Evolutionary conservation across 2,113 vertebrate species (phyloP).

Genomic region (Centrocercus urophasianus): DNA sequence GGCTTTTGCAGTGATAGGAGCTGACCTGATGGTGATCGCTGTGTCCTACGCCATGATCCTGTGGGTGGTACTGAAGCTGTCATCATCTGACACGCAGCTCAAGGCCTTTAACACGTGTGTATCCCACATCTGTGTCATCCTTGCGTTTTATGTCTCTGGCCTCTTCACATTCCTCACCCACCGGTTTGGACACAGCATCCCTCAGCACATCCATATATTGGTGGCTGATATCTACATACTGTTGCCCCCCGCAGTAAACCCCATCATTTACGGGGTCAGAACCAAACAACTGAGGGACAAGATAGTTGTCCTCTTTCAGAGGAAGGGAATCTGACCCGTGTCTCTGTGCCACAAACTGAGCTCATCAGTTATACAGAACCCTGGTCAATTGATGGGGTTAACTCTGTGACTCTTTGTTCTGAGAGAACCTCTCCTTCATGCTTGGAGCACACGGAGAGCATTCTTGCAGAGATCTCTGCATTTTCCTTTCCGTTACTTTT

Average conservation of each 20-base stretch:
- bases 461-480: neutral
- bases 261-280: neutral
- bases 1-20: neutral
- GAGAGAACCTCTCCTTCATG: neutral
- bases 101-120: neutral
- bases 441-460: neutral
- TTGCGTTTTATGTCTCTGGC: no score
- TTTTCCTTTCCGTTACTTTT: no score
- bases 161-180: no score
- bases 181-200: no score
- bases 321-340: neutral
- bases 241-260: conserved; percentile 60
- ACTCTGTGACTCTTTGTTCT: neutral
- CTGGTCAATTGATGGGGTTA: no score
- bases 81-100: neutral
- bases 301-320: neutral
- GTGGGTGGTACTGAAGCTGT: neutral
- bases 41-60: conserved; percentile 52
- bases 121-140: no score
- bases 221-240: conserved; percentile 62
- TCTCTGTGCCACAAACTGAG: neutral
- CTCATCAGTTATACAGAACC: neutral
- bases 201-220: neutral
- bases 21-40: neutral
- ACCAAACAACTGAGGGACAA: neutral